Conservation (phyloP, 2,797 vertebrate genomes). For the Fringilla coelebs region DNA sequence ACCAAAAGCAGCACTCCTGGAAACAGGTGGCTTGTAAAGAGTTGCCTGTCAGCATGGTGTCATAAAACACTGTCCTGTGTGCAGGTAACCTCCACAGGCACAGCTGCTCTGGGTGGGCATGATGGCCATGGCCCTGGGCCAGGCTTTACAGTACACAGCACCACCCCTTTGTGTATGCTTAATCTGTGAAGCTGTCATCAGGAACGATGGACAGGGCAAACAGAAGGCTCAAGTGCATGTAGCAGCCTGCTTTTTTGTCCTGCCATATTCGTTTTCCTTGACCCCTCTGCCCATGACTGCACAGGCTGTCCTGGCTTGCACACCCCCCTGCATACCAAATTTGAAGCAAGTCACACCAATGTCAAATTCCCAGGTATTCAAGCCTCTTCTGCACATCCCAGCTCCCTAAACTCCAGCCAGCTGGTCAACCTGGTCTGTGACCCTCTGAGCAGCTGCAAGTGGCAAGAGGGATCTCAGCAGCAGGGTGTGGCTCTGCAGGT, state of each 20-base stretch:
- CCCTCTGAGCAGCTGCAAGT: background rate
- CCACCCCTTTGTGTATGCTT: background rate
- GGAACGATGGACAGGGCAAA: background rate
- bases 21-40: background rate
- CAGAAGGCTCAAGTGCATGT: background rate
- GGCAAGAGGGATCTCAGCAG: background rate
- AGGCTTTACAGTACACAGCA: accelerated
- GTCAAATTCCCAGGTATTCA: background rate
- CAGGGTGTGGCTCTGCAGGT: background rate
- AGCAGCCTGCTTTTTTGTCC: background rate
- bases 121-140: background rate
- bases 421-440: background rate
- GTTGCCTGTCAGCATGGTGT: background rate
- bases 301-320: background rate
- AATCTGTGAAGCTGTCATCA: background rate
- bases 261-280: background rate
- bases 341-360: background rate
- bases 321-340: background rate
- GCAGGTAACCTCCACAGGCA: background rate
- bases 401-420: background rate
- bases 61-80: background rate
- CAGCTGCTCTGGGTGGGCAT: background rate
- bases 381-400: background rate
- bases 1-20: background rate
- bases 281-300: background rate